Base-by-base conservation (phyloP, 2,113 vertebrate species). In the Rhegmatorhina hoffmannsi region DNA sequence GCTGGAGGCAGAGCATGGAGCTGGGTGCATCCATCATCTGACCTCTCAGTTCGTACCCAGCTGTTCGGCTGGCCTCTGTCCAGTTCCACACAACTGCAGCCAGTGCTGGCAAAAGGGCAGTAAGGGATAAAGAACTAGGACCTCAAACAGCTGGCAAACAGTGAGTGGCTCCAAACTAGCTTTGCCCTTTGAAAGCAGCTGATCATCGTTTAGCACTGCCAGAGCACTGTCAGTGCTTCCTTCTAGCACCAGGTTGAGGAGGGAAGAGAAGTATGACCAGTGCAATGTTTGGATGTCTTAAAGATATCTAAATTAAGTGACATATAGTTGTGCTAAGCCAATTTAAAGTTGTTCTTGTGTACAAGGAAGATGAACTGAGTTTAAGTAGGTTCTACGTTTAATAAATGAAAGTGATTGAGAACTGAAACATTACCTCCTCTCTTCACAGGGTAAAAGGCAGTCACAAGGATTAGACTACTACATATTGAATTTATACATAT, bases 161-260 rank as follows among this genome's bases (percentile, higher is more conserved):
- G 11, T 44, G 79, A 17, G 10, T 1, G 1, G 7, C 20, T 87
- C 23, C 29, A 81, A 56, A 58, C 1, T 13, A 44, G 26, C n/a
- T 83, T 38, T 92, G 33, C 8, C 10, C 8, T 87, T 67, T 55
- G 52, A 66, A 77, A 78, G 13, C 8, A 58, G 17, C 31, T 70
- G 38, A 8, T n/a, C 73, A 46, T 31, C 21, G 6, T 33, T n/a
- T 13, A 46, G 26, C 1, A 2, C 9, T 64, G 26, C 23, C n/a
- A 64, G 46, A 55, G 8, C 13, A 28, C 33, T 59, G 44, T 11
- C 9, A 5, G 24, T 9, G 13, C 36, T 64, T n/a, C 24, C 1
- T 36, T 56, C 2, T 0, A n/a, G 64, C 0, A 0, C 11, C 31
- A 66, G 12, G 6, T 26, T 56, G 17, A 29, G 21, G 40, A 59